Evolutionary conservation across 2,888 invertebrate species (phyloP), one percentile per base, ranked within the genome.

Genomic region (Pristionchus fissidentatus): DNA sequence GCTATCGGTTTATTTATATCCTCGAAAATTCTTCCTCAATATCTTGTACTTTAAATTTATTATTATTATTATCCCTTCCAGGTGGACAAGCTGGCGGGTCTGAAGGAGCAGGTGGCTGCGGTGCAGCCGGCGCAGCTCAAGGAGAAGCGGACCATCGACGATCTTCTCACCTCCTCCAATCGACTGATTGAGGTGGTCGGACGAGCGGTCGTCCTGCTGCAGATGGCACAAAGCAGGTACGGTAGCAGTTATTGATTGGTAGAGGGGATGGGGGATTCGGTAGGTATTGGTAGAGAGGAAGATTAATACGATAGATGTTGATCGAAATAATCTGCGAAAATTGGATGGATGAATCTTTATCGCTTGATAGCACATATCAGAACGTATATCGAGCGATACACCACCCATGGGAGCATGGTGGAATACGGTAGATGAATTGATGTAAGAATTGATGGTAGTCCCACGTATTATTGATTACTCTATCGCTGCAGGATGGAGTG

Each of bases 151-250:
- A 70, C 82, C 0, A 46, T 82, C 32, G 82, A 82, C 52, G 82
- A 82, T 26, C 77, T 75, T 60, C 78, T 77, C 29, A 78, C 38
- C 22, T 78, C 84, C 13, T 46, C 84, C 38, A 62, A 62, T 38
- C 84, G 78, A n/a, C 26, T 62, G 22, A 46, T 66, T 5, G 82
- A 82, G 26, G 62, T 81, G 29, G 70, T 82, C 38, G 82, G 66
- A 0, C 55, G 52, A 94, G 96, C 97, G 92, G 98, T 98, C 94
- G 97, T 98, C 87, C 95, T 97, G 92, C 41, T 86, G 22, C 83
- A 88, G 85, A 87, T 87, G 88, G 86, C 88, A 26, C 82, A 84
- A n/a, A 87, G 84, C 80, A 84, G 80, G 80, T 80, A 49, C 73
- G 43, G 46, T 43, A 46, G 70, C n/a, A n/a, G 49, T 10, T 49